These are phyloP conservation scores for Microcaecilia unicolor DNA, from an alignment of 2,797 vertebrate genomes.

Conservation along the genomic window DNA sequence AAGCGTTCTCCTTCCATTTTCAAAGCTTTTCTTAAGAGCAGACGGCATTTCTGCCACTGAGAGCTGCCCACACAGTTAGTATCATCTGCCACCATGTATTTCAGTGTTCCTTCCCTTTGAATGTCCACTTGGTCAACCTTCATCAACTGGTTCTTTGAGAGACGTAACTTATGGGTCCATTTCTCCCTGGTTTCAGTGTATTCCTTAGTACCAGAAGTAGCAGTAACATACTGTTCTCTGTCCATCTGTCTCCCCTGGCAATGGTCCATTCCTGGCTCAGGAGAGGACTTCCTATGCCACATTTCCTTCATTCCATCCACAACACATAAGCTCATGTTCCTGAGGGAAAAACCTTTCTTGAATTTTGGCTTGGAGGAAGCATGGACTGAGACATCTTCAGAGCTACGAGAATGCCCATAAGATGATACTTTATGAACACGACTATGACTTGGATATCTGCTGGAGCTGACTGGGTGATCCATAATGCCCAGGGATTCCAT, in stretches of 20 bases:
- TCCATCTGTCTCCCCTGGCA: slow-evolving; percentile 49
- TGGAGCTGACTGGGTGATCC: slow-evolving; percentile 54
- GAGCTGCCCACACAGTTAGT: slow-evolving; percentile 76
- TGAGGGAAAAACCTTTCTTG: slow-evolving; percentile 91
- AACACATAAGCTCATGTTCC: slow-evolving; percentile 94
- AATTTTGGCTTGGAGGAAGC: slow-evolving; percentile 71
- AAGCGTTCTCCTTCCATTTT: slow-evolving; percentile 79
- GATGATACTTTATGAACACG: slow-evolving; percentile 63
- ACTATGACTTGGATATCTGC: slow-evolving; percentile 32
- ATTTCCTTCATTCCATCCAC: slow-evolving; percentile 92
- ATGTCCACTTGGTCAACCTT: slow-evolving; percentile 84
- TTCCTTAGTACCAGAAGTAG: slow-evolving; percentile 23
- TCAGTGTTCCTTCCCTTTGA: slow-evolving; percentile 83
- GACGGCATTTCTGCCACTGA: slow-evolving; percentile 93
- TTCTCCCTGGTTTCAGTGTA: slow-evolving; percentile 37
- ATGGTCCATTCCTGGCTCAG: slow-evolving; percentile 53
- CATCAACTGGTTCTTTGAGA: slow-evolving; percentile 66
- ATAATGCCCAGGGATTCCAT: slow-evolving; percentile 78
- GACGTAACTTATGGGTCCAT: slow-evolving; percentile 59
- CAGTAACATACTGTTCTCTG: slow-evolving; percentile 26
- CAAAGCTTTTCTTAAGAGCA: slow-evolving; percentile 76
- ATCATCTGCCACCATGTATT: slow-evolving; percentile 93
- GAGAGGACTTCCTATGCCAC: slow-evolving; percentile 84
- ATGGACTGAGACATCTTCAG: slow-evolving; percentile 78
- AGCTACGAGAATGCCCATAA: slow-evolving; percentile 86